Conservation (phyloP, 2,888 invertebrate genomes). For the Liposcelis brunnea region DNA sequence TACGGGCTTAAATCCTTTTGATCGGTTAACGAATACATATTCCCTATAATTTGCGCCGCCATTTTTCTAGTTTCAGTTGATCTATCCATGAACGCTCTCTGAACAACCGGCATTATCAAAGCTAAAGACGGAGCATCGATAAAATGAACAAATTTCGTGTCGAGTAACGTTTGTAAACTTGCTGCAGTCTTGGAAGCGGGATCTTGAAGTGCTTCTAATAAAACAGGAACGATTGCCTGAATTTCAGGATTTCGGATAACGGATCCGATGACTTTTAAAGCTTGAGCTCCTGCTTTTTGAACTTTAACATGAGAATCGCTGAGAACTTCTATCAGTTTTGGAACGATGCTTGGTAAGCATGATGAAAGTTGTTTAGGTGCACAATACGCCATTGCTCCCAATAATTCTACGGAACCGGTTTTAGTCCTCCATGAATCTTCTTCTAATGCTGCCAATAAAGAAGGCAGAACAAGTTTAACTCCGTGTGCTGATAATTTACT, state of each 20-base stretch:
- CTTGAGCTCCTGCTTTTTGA: constrained; percentile 91
- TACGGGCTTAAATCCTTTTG: constrained; percentile 97
- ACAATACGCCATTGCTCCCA: constrained; percentile 97
- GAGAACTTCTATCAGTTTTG: constrained; percentile 88
- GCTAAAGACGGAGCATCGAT: constrained; percentile 98
- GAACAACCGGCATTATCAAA: constrained; percentile 97
- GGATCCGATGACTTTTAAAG: constrained; percentile 87
- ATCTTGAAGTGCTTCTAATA: constrained; percentile 84
- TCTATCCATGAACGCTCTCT: constrained; percentile 92
- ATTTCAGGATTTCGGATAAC: constrained; percentile 98
- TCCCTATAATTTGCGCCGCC: constrained; percentile 99
- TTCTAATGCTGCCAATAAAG: constrained; percentile 78
- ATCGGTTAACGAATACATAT: constrained; percentile 98
- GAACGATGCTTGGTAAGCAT: constrained; percentile 94
- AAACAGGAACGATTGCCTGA: constrained; percentile 74
- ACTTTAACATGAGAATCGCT: constrained; percentile 96
- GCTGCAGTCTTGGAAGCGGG: constrained; percentile 87
- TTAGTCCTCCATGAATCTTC: constrained; percentile 95
- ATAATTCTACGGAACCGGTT: constrained; percentile 72
- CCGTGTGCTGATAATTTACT: constrained; percentile 91
- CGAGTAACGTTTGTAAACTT: constrained; percentile 83
- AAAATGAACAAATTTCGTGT: constrained; percentile 96
- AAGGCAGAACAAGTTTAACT: constrained; percentile 90
- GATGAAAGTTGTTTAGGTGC: constrained; percentile 97
- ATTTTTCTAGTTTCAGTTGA: constrained; percentile 97